Base-by-base conservation (phyloP, 1,140 invertebrate species). In the Hesperophylax magnus region DNA sequence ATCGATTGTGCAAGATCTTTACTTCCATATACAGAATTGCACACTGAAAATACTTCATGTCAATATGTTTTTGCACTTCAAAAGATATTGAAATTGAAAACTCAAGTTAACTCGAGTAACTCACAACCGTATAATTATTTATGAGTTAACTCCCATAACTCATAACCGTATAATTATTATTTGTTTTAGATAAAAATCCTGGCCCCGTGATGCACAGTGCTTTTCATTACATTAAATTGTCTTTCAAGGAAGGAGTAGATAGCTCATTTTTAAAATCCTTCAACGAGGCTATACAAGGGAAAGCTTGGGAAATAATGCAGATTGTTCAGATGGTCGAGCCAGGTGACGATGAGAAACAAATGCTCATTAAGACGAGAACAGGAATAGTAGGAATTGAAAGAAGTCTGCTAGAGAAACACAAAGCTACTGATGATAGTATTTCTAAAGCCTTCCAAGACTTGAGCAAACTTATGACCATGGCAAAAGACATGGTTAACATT, bases 311-410 rank as follows among this genome's bases (percentile, higher is more conserved):
- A 82, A 81, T 79, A 82, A 81, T 79, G 80, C 76, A 74, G 69
- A 85, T 78, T 65, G 18, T 67, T 31, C 60, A 39, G 15, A 67
- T 17, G 78, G 22, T 84, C 47, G 75, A 83, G 31, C 84, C 79
- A 60, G 53, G 11, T 79, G 75, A 85, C 63, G 86, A 79, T 20
- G 84, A 85, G 47, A 86, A 85, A 83, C 84, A 86, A 69, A 79
- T 86, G 78, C 84, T 86, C 60, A 93, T 94, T 78, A 95, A 95
- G 89, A 92, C 94, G 39, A 88, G 96, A 63, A 94, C 94, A 67
- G 98, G 98, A 65, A 99, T 99, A 86, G 95, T 97, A 75, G 98
- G 98, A 14, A 99, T 99, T 86, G 98, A 99, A 88, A 93, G 96
- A 85, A 95, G 95, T 85, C 92, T 99, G 69, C 94, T 98, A 87